phyloP scores from a whole-genome alignment of 35 echinoderm and acorn worm genomes.

The Heliocidaris erythrogramma region DNA sequence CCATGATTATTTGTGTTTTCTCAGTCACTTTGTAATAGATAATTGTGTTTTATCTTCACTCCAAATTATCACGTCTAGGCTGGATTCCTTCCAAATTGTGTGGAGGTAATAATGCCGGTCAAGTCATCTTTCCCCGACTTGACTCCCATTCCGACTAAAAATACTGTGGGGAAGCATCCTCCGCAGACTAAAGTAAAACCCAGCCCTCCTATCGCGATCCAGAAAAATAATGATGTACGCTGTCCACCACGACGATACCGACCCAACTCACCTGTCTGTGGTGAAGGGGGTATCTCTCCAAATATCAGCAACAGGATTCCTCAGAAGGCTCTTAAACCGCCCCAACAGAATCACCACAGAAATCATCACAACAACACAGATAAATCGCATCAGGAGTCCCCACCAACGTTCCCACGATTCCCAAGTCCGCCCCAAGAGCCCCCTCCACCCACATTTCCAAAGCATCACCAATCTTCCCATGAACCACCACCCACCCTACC shows the following conservation, averaged over 20 bases:
- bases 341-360: constrained; percentile 6
- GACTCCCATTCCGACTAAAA: constrained; percentile 19
- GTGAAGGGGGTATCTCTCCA: neutral
- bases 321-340: constrained; percentile 25
- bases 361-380: neutral
- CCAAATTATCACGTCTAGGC: neutral
- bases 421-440: constrained; percentile 36
- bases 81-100: constrained; percentile 4
- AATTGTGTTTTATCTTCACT: constrained; percentile 15
- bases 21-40: neutral
- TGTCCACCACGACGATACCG: neutral
- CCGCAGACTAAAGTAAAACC: constrained; percentile 43
- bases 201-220: constrained; percentile 30
- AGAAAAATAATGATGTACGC: constrained; percentile 20
- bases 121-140: constrained; percentile 41
- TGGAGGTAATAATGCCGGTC: constrained; percentile 43
- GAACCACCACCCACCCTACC: constrained; percentile 32
- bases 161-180: neutral
- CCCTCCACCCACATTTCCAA: constrained; percentile 8
- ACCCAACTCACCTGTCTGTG: neutral
- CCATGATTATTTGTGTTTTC: neutral
- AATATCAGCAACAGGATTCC: neutral
- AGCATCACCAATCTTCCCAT: neutral
- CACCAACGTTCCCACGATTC: constrained; percentile 21
- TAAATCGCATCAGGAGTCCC: neutral